These are phyloP conservation scores for Pissodes strobi DNA, from an alignment of 1,140 invertebrate species.

Conservation along the genomic window DNA sequence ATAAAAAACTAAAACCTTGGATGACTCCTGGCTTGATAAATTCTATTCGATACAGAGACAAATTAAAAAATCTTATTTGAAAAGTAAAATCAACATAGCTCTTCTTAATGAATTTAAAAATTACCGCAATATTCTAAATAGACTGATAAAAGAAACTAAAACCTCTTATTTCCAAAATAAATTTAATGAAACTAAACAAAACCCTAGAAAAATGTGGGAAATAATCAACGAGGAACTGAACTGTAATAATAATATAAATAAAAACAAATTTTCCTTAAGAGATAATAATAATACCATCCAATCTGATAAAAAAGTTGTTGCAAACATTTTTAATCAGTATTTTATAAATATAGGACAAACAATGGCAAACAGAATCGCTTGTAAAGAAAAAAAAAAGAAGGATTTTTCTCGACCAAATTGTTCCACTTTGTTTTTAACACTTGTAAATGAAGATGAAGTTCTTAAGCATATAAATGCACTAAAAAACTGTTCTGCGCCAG, in stretches of 20 bases:
- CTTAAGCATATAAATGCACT: not conserved
- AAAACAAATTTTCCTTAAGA: not conserved
- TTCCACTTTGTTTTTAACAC: not conserved
- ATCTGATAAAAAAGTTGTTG: not conserved
- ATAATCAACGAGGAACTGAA: too few species aligned
- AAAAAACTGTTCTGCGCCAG: not conserved
- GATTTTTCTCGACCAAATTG: not conserved
- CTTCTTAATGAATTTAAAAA: not conserved
- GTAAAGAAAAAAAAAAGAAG: not conserved
- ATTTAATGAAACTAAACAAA: not conserved
- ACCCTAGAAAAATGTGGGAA: not conserved
- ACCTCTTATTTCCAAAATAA: not conserved
- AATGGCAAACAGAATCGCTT: not conserved
- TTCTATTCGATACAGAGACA: not conserved
- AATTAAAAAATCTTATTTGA: not conserved
- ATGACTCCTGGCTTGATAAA: constrained; percentile 2
- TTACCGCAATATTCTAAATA: not conserved
- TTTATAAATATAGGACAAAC: not conserved
- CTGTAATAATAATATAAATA: not conserved
- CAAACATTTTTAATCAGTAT: not conserved
- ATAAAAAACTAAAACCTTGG: not conserved
- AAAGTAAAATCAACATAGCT: not conserved
- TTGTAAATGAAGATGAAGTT: not conserved
- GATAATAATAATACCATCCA: not conserved
- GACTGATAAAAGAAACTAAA: not conserved